These are phyloP conservation scores for Rhizomys pruinosus DNA, from an alignment of 2,113 vertebrate species.

Conservation along the genomic window DNA sequence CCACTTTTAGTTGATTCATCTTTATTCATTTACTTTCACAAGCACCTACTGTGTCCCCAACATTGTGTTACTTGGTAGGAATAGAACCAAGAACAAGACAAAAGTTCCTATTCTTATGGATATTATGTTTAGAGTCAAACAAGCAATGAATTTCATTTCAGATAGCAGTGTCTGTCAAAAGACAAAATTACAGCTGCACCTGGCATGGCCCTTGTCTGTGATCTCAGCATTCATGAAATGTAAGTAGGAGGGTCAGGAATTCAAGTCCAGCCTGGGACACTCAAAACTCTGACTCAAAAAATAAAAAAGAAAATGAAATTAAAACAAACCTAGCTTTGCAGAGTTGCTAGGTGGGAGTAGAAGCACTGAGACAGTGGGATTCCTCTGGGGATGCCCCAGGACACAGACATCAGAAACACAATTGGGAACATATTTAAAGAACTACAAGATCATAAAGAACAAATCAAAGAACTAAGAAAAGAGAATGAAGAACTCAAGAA, in stretches of 20 bases:
- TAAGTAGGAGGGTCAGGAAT: background rate
- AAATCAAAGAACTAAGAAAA: too few relatives aligned
- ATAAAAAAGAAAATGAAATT: background rate
- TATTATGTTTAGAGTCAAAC: background rate
- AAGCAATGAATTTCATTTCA: background rate
- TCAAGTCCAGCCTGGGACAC: background rate
- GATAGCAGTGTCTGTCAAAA: background rate
- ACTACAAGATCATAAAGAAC: too few relatives aligned
- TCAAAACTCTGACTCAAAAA: background rate
- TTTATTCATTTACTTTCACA: background rate
- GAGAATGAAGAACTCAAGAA: too few relatives aligned
- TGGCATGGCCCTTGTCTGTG: background rate
- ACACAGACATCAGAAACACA: too few relatives aligned
- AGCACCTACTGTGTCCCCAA: background rate
- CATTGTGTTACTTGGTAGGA: background rate
- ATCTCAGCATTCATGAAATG: background rate
- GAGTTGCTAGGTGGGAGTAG: background rate
- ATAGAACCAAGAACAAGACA: background rate
- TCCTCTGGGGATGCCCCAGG: too few relatives aligned
- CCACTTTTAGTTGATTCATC: slow-evolving; percentile 13
- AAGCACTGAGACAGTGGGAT: background rate
- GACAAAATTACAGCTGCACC: background rate
- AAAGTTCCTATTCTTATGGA: background rate
- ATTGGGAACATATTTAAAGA: too few relatives aligned
- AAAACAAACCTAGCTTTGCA: background rate